phyloP scores from a whole-genome alignment of 1,140 invertebrate species.

The Chionoecetes opilio region DNA sequence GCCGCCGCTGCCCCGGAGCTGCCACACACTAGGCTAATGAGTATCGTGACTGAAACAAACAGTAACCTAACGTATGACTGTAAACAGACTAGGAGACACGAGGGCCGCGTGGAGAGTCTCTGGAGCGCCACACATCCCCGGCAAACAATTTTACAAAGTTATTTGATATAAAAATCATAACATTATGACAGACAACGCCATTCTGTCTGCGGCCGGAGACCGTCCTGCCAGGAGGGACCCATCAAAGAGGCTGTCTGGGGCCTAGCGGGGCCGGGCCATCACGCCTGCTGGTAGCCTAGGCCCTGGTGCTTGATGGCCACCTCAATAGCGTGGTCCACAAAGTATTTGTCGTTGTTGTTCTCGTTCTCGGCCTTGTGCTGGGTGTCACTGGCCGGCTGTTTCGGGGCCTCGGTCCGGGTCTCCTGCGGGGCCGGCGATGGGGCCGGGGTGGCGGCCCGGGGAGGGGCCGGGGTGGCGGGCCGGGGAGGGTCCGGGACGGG shows the following conservation, averaged over 20 bases:
- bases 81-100: conserved; percentile 75
- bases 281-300: conserved; percentile 77
- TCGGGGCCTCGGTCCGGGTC: conserved; percentile 41
- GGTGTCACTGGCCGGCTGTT: conserved; percentile 34
- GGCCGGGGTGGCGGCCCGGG: conserved; percentile 42
- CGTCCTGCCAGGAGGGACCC: neutral
- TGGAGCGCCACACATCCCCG: conserved; percentile 45
- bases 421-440: neutral
- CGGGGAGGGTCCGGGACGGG: conserved; percentile 40
- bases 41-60: conserved; percentile 72
- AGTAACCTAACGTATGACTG: conserved; percentile 69
- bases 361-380: conserved; percentile 72
- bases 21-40: conserved; percentile 71
- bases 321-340: conserved; percentile 76
- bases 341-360: conserved; percentile 77
- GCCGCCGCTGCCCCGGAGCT: no score
- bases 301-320: conserved; percentile 79
- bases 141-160: conserved; percentile 63
- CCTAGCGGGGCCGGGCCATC: conserved; percentile 58
- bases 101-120: conserved; percentile 59
- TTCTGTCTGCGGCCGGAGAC: neutral
- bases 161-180: neutral
- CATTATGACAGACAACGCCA: conserved; percentile 6
- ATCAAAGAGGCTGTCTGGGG: neutral
- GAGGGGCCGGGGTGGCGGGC: conserved; percentile 51